phyloP scores from a whole-genome alignment of 2,113 vertebrate genomes.

The Todiramphus chloris region DNA sequence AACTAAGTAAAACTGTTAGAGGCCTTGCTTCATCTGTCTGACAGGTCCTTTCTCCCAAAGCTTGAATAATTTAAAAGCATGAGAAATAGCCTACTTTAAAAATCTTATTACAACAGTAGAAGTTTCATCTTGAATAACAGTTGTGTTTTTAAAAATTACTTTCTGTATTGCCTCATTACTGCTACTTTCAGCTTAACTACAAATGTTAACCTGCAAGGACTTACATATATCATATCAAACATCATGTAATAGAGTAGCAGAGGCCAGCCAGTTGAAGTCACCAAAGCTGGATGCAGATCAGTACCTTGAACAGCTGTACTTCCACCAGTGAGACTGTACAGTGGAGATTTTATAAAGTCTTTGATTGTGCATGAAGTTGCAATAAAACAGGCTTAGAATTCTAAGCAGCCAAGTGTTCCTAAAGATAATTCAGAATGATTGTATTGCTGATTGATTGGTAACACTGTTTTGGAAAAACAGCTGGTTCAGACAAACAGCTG shows the following conservation, averaged over 20 bases:
- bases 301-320: neutral
- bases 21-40: neutral
- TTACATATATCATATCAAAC: neutral
- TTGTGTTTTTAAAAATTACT: constrained; percentile 27
- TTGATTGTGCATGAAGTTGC: neutral
- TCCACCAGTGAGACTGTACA: neutral
- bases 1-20: neutral
- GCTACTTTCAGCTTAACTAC: constrained; percentile 57
- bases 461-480: neutral
- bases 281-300: constrained; percentile 32
- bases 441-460: neutral
- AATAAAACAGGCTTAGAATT: neutral
- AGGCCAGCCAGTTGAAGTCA: constrained; percentile 45
- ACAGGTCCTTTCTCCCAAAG: constrained; percentile 33
- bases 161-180: constrained; percentile 43
- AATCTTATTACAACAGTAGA: too few relatives aligned
- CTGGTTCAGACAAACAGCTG: neutral
- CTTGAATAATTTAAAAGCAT: constrained; percentile 47
- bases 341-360: neutral
- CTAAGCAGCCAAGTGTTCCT: neutral
- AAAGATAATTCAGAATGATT: neutral
- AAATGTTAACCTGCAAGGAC: constrained; percentile 38
- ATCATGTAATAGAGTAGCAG: constrained; percentile 11
- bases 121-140: constrained; percentile 7
- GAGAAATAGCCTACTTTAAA: neutral